Evolutionary conservation across 2,797 vertebrate genomes (phyloP).

Genomic region (Telmatherina bonti): DNA sequence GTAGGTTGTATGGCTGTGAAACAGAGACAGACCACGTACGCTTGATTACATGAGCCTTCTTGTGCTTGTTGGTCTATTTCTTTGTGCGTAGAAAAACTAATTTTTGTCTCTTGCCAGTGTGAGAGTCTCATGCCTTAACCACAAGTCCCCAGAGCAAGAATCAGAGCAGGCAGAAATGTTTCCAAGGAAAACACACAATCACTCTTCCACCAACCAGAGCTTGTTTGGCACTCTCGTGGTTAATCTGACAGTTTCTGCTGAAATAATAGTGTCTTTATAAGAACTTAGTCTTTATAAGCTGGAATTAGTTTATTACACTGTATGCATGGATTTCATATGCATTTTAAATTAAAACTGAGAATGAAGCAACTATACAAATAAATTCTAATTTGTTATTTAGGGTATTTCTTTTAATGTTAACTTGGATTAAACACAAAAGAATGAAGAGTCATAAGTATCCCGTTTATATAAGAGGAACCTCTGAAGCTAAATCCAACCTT

Average conservation of each 20-base stretch:
- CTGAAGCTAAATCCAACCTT: background rate
- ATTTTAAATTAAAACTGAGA: background rate
- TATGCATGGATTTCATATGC: too few relatives aligned
- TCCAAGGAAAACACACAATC: background rate
- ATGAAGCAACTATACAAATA: background rate
- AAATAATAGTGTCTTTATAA: too few relatives aligned
- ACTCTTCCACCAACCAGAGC: background rate
- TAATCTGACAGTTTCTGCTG: too few relatives aligned
- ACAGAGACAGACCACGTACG: background rate
- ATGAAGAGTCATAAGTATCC: too few relatives aligned
- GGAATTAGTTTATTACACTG: too few relatives aligned
- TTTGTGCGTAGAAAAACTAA: conserved; percentile 39
- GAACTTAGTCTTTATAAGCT: too few relatives aligned
- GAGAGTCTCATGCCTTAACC: conserved; percentile 72
- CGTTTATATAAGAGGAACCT: background rate
- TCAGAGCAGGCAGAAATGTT: conserved; percentile 22
- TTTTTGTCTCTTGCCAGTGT: conserved; percentile 39
- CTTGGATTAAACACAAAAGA: background rate
- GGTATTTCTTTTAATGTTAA: background rate
- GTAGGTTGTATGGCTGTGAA: conserved; percentile 49
- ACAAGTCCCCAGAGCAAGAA: conserved; percentile 46
- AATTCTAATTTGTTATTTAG: background rate
- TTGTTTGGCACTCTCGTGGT: background rate
- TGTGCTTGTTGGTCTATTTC: conserved; percentile 15
- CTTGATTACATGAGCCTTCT: background rate